Base-by-base conservation (phyloP, 1,140 invertebrate genomes). In the Anastrepha ludens region DNA sequence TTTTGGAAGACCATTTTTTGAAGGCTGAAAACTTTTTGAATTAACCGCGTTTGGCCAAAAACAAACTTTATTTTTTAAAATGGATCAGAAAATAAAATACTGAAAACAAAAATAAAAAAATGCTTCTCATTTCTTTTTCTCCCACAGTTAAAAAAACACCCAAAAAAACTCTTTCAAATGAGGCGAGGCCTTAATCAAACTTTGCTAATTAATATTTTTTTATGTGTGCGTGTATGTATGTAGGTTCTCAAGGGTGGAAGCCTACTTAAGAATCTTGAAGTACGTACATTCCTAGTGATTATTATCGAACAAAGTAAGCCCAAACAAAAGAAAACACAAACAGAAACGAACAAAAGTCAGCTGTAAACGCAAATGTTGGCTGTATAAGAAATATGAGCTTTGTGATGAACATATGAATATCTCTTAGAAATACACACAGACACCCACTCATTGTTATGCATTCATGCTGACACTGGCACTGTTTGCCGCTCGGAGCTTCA, bases 131-230 rank as follows among this genome's bases (percentile, higher is more conserved):
- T n/a, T n/a, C n/a, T n/a, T n/a, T n/a, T n/a, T n/a, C n/a, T n/a
- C n/a, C n/a, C n/a, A n/a, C n/a, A n/a, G n/a, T n/a, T n/a, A 29
- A 29, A 29, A 1, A 29, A 29, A 29, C 29, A 29, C 29, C 29
- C 29, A 29, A 29, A 29, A 29, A 29, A 29, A 29, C 29, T 1
- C 0, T 29, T 29, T 29, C 29, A 29, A 29, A 29, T 29, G 29
- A 29, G 29, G 29, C 1, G 29, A 29, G 29, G 1, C 29, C 29
- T 29, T 29, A 1, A 74, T 47, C 15, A 74, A 74, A 47, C 41
- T 74, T 55, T 74, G 41, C 17, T 74, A 74, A 74, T 74, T 74
- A 74, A 74, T 44, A 44, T 17, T 74, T 15, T 47, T 3, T 15
- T 17, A 47, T 74, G 39, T 47, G 5, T 67, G 29, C 60, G 17